Base-by-base conservation (phyloP, 2,113 vertebrate genomes). In the Paracanthobrama guichenoti region DNA sequence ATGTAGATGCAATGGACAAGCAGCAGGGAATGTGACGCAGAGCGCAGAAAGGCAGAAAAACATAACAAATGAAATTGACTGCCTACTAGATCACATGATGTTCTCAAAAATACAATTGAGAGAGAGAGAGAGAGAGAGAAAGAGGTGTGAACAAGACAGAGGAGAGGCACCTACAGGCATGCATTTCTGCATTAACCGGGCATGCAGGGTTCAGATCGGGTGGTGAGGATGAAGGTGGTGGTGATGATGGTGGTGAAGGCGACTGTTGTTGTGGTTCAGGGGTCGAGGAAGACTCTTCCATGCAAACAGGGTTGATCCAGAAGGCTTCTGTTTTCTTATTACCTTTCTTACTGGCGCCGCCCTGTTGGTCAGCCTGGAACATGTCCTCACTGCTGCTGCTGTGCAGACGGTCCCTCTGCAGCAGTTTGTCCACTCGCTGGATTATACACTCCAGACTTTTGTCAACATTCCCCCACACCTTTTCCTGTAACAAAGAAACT, bases 381-480 rank as follows among this genome's bases (percentile, higher is more conserved):
- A 94, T 95, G 3, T 97, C 97, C 79, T 95, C 95, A 1, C 93
- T 95, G 89, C 95, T 95, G 87, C 91, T 88, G 10, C 95, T 95
- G 0, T 95, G 95, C 74, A 96, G 91, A 31, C 96, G 95, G 44
- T 98, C 97, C 89, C 95, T 97, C 94, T 97, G 97, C 2, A 99
- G 95, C 82, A 99, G 96, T 87, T 98, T 97, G 94, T 98, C 98
- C 22, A 98, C 97, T 3, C 96, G 94, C 93, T 99, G 96, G 87
- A 99, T 97, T 89, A 99, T 97, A 88, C 98, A 99, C 92, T 99
- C 98, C 90, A 99, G 94, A 87, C 97, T 99, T 90, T 99, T 99
- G 85, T 99, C 98, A 6, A 99, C 98, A 9, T 99, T 99, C 88
- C 96, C 82, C 98, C 98, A 99, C 77, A 99, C 96, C 67, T 98